Evolutionary conservation across 2,888 invertebrate species (phyloP), one percentile per base, ranked within the genome.

Genomic region (Lycia hirtaria): DNA sequence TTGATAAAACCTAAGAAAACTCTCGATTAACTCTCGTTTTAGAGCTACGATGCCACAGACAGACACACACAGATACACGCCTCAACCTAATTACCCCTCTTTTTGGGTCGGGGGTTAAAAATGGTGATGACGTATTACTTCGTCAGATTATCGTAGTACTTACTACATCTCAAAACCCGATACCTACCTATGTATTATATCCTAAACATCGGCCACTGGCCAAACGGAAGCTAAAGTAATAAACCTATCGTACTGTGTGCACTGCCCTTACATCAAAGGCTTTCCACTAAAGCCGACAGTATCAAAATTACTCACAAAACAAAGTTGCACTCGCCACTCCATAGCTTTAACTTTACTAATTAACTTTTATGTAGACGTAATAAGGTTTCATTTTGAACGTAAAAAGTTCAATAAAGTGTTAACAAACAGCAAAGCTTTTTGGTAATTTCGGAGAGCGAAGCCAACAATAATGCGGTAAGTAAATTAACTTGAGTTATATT

Each of bases 201-300:
- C n/a, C n/a, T n/a, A n/a, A n/a, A n/a, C n/a, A n/a, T n/a, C n/a
- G n/a, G n/a, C n/a, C n/a, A n/a, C 19, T n/a, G 37, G 7, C 19
- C n/a, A 35, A 55, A 37, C 55, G 45, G 60, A 55, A 51, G 60
- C 43, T 14, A 43, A 7, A 2, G 43, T 41, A 55, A 51, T 55
- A 51, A 51, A 60, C 50, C 58, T 40, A 33, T 53, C 14, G 47
- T 51, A 33, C 58, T 19, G 47, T 51, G 28, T 40, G 52, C 57
- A 48, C 47, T 37, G 49, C 40, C 30, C 45, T 52, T 41, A 49
- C 49, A 60, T 60, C 56, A 62, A 59, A 59, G 59, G 53, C 32
- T 53, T 45, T 49, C 33, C 44, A 33, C 49, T 50, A 60, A 56
- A 58, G 51, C 45, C 47, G 53, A 37, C 52, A 44, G 32, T 40